phyloP scores from a whole-genome alignment of 1,140 invertebrate species.

The Cyphomyrmex costatus region DNA sequence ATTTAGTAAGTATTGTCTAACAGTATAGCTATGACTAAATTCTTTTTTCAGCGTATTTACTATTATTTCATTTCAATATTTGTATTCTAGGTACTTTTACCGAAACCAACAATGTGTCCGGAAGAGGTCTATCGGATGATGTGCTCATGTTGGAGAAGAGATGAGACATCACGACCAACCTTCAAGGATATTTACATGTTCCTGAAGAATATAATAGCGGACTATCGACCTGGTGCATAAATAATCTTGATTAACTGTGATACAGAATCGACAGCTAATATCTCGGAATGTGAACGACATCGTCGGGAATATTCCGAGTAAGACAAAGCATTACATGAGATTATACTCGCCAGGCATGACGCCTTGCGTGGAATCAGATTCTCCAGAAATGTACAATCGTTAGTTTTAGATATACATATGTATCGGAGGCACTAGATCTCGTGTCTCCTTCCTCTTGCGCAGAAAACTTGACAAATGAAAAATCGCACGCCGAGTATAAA shows the following conservation, averaged over 20 bases:
- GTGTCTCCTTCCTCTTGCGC: neutral
- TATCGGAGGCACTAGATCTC: neutral
- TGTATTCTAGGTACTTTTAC: constrained; percentile 88
- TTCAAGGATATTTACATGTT: constrained; percentile 93
- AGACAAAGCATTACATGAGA: neutral
- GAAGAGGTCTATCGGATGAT: constrained; percentile 93
- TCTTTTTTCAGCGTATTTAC: neutral
- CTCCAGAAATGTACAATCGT: constrained; percentile 83
- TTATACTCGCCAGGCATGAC: constrained; percentile 20
- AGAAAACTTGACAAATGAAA: constrained; percentile 1
- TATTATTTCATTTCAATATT: constrained; percentile 32
- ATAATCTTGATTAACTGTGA: constrained; percentile 81
- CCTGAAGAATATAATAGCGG: constrained; percentile 88
- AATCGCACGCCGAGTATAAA: neutral
- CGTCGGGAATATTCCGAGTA: constrained; percentile 31
- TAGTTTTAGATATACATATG: constrained; percentile 76
- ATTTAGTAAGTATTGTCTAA: too few relatives aligned
- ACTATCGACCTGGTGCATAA: constrained; percentile 86
- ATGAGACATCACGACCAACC: constrained; percentile 89
- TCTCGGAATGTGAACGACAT: neutral
- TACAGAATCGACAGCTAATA: constrained; percentile 71
- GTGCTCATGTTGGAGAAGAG: constrained; percentile 92
- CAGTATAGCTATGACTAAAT: too few relatives aligned
- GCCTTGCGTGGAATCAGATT: constrained; percentile 41
- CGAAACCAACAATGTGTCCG: constrained; percentile 91